A percentile compares a stretch with the other conserved stretches of the same genome.
These are phyloP conservation scores for Hirtodrosophila alboralis DNA, from an alignment of 2,888 invertebrate genomes.

Conservation along the genomic window DNA sequence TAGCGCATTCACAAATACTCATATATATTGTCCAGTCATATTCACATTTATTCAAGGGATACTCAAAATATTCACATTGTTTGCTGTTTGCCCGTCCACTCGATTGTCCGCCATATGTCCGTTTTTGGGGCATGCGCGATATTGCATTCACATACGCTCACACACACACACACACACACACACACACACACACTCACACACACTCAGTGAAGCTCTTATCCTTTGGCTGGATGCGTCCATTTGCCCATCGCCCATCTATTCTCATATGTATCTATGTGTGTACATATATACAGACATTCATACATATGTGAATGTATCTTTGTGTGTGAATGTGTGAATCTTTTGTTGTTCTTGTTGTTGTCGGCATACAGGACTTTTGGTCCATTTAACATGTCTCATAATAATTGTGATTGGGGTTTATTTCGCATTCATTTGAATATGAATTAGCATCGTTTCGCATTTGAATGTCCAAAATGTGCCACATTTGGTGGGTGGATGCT, in stretches of 20 bases:
- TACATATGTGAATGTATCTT: slow-evolving; percentile 25
- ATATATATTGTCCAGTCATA: slow-evolving; percentile 3
- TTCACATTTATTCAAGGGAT: slow-evolving; percentile 7
- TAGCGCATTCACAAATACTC: slow-evolving; percentile 2
- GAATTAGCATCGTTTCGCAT: slow-evolving; percentile 79
- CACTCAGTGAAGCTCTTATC: slow-evolving; percentile 15
- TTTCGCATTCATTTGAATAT: slow-evolving; percentile 81
- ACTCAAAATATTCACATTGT: slow-evolving; percentile 32
- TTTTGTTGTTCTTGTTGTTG: slow-evolving; percentile 44
- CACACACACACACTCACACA: slow-evolving; percentile 2
- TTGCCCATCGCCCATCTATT: slow-evolving; percentile 35
- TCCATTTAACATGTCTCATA: slow-evolving; percentile 82
- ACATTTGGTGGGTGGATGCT: slow-evolving; percentile 17
- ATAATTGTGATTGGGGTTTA: slow-evolving; percentile 82
- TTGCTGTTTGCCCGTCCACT: slow-evolving; percentile 55
- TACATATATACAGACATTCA: background rate
- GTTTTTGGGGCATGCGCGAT: slow-evolving; percentile 67
- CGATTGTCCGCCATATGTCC: slow-evolving; percentile 61
- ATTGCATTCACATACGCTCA: slow-evolving; percentile 37
- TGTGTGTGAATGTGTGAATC: slow-evolving; percentile 15
- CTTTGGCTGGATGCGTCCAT: slow-evolving; percentile 44
- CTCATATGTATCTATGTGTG: slow-evolving; percentile 22
- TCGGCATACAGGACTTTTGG: slow-evolving; percentile 77
- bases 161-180: slow-evolving; percentile 14
- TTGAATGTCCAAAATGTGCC: slow-evolving; percentile 58